A percentile compares a stretch with the other conserved stretches of the same genome.
phyloP scores from a whole-genome alignment of 1,140 invertebrate species.

The Cepaea nemoralis region DNA sequence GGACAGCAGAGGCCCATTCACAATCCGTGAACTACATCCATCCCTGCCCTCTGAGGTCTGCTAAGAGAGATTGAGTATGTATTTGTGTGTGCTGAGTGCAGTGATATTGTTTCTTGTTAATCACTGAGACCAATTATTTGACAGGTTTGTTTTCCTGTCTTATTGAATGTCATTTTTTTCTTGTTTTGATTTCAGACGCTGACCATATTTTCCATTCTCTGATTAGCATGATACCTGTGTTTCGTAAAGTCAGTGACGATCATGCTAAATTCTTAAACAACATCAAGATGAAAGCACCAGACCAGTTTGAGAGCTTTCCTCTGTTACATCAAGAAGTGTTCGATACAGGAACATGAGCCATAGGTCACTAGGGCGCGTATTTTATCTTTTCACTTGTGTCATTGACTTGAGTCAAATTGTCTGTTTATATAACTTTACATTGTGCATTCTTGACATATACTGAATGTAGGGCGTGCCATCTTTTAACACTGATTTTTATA shows the following conservation, averaged over 20 bases:
- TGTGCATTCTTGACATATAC: not conserved
- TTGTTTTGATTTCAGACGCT: constrained; percentile 60
- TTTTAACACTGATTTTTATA: not conserved
- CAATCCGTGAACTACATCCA: too few relatives aligned
- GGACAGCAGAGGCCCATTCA: too few relatives aligned
- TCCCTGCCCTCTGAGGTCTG: too few relatives aligned
- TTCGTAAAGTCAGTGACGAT: constrained; percentile 60
- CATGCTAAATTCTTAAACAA: constrained; percentile 61
- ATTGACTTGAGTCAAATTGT: not conserved
- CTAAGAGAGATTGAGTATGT: too few relatives aligned
- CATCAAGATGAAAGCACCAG: constrained; percentile 64
- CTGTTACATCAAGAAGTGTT: constrained; percentile 65
- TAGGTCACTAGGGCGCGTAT: not conserved
- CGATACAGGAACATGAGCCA: not conserved
- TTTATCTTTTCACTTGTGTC: not conserved
- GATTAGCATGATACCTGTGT: constrained; percentile 56
- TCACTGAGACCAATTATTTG: too few relatives aligned
- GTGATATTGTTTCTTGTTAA: too few relatives aligned
- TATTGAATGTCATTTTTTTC: too few relatives aligned
- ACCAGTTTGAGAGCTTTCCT: constrained; percentile 56
- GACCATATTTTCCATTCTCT: constrained; percentile 56
- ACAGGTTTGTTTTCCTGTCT: too few relatives aligned
- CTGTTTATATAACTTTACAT: not conserved
- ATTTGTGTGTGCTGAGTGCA: too few relatives aligned
- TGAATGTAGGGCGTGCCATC: not conserved